These are phyloP conservation scores for Drosophila subobscura DNA, from an alignment of 1,140 invertebrate genomes.

Conservation along the genomic window DNA sequence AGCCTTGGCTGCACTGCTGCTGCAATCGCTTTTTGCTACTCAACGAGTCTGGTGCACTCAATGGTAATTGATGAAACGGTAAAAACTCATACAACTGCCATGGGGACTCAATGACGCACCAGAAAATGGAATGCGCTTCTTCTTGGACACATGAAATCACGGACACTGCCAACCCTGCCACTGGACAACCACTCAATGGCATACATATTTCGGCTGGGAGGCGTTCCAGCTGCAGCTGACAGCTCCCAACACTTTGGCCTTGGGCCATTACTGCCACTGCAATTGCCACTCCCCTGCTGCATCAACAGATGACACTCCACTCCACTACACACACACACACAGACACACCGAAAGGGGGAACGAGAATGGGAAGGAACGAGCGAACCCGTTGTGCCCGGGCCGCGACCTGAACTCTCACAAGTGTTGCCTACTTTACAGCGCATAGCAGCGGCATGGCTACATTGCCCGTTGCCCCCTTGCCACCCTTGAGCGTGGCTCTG, in stretches of 20 bases:
- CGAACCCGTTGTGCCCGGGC: constrained; percentile 16
- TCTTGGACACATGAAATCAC: too few relatives aligned
- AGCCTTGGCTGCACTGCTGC: too few relatives aligned
- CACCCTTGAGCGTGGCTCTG: constrained; percentile 15
- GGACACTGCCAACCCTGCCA: too few relatives aligned
- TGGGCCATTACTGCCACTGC: background rate
- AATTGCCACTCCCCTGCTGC: background rate
- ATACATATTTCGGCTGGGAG: background rate
- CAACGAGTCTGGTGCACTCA: too few relatives aligned
- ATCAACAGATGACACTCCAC: constrained; percentile 35
- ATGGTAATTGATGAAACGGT: too few relatives aligned
- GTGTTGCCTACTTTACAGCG: constrained; percentile 47
- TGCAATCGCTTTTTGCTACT: too few relatives aligned
- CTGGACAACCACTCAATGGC: too few relatives aligned
- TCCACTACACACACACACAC: too few relatives aligned
- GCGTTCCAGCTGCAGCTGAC: constrained; percentile 15
- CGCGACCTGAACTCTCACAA: constrained; percentile 23
- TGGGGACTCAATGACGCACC: too few relatives aligned
- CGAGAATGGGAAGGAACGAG: background rate
- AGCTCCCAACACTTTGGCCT: constrained; percentile 3
- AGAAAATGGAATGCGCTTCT: too few relatives aligned
- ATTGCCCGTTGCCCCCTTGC: constrained; percentile 16
- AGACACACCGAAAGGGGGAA: too few relatives aligned
- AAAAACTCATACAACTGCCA: too few relatives aligned
- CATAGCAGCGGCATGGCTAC: constrained; percentile 35